Base-by-base conservation (phyloP, 2,797 vertebrate genomes). In the Mustela erminea region DNA sequence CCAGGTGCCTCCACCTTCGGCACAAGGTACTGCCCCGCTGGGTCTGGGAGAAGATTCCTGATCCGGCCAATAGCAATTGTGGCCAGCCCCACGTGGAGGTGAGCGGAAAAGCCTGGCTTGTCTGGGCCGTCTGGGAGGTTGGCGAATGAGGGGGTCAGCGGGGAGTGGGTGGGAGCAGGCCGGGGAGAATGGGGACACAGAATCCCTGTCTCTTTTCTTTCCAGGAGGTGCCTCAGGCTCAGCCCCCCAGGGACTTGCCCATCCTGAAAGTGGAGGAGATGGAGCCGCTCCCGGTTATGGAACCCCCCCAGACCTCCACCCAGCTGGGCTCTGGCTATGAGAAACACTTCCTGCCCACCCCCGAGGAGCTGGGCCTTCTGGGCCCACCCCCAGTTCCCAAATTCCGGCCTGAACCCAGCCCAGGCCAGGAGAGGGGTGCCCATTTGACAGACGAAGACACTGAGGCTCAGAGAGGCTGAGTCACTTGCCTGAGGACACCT, bases 271-370 rank as follows among this genome's bases (percentile, higher is more conserved):
- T 98, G 14, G 92, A 98, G 12, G 98, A 98, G 20, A 82, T 93
- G 32, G 97, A 98, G 46, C 86, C 77, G 0, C 68, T 4, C 1
- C 82, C 86, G 0, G 46, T 32, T 0, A 0, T 0, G 0, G 82
- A 92, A 75, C 14, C 8, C 20, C 60, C 94, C 35, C 54, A 81
- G 86, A 9, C 60, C 66, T 49, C 84, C 3, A 4, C 46, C 15
- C 64, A 35, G 0, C 52, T 89, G 11, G 88, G 85, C 74, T 98
- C 95, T 17, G 98, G 98, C 0, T 98, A 98, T 43, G 98, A 98
- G 93, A 98, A 98, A 27, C 98, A 98, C 75, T 98, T 98, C 77
- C 94, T 98, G 93, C 98, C 98, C 56, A 98, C 97, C 0, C 93
- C 41, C 0, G 98, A 98, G 87, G 98, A 98, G 60, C 93, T 98